Evolutionary conservation across 2,888 invertebrate genomes (phyloP).

Genomic region (Colletes collaris): DNA sequence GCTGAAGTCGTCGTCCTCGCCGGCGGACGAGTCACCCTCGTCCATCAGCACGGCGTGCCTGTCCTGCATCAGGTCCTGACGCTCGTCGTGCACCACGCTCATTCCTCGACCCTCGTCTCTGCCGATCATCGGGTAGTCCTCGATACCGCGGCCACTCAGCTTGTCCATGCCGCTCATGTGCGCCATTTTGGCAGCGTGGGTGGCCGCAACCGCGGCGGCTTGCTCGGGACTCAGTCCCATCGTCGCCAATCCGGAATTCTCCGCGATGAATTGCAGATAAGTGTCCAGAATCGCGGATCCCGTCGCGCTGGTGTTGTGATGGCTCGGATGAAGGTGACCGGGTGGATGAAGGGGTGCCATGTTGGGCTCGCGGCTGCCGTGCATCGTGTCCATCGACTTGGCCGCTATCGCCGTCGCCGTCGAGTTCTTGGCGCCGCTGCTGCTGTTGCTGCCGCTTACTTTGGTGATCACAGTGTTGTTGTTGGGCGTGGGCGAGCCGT

Average conservation of each 20-base stretch:
- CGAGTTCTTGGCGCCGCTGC: slow-evolving; percentile 78
- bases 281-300: slow-evolving; percentile 92
- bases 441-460: slow-evolving; percentile 84
- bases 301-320: slow-evolving; percentile 81
- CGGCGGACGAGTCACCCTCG: slow-evolving; percentile 78
- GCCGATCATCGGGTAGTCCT: slow-evolving; percentile 80
- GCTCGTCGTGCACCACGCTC: slow-evolving; percentile 77
- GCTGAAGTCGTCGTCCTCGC: slow-evolving; percentile 80
- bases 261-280: slow-evolving; percentile 94
- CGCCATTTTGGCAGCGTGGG: slow-evolving; percentile 91
- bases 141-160: slow-evolving; percentile 71
- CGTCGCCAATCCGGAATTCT: slow-evolving; percentile 89
- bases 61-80: slow-evolving; percentile 68
- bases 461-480: slow-evolving; percentile 83
- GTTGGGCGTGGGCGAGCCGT: slow-evolving; percentile 87
- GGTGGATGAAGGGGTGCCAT: slow-evolving; percentile 85
- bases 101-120: slow-evolving; percentile 77
- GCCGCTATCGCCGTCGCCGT: slow-evolving; percentile 86
- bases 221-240: slow-evolving; percentile 88
- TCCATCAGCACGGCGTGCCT: slow-evolving; percentile 71
- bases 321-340: slow-evolving; percentile 67
- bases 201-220: slow-evolving; percentile 86
- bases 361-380: slow-evolving; percentile 88
- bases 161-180: slow-evolving; percentile 88
- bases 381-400: slow-evolving; percentile 87